These are phyloP conservation scores for Hydrochoerus hydrochaeris DNA, from an alignment of 2,113 vertebrate genomes.

Conservation along the genomic window DNA sequence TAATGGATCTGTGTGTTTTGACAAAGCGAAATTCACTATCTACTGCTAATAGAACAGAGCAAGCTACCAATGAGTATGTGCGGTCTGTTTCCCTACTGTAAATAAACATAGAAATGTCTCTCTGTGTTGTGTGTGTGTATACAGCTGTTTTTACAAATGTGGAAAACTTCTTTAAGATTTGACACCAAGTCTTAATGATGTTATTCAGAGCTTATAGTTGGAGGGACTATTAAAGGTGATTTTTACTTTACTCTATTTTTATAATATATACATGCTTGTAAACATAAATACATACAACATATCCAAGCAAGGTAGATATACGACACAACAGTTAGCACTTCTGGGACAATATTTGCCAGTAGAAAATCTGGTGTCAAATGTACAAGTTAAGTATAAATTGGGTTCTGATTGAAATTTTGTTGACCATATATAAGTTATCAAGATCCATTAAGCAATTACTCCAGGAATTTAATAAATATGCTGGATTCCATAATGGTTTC, in stretches of 20 bases:
- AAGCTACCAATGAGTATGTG: neutral
- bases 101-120: neutral
- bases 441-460: neutral
- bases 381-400: conserved; percentile 13
- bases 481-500: neutral
- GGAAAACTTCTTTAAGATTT: conserved; percentile 21
- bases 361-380: neutral
- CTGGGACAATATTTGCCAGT: neutral
- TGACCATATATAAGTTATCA: neutral
- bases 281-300: neutral
- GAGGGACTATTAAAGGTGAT: neutral
- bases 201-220: neutral
- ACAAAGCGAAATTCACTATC: neutral
- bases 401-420: neutral
- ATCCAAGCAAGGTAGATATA: neutral
- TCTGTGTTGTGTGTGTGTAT: neutral
- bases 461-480: neutral
- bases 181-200: neutral
- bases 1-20: neutral
- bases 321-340: neutral
- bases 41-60: neutral
- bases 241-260: conserved; percentile 15
- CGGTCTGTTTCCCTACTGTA: neutral
- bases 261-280: neutral
- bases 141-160: neutral